Evolutionary conservation across 2,113 vertebrate genomes (phyloP).

Genomic region (Ophthalmotilapia sp.): DNA sequence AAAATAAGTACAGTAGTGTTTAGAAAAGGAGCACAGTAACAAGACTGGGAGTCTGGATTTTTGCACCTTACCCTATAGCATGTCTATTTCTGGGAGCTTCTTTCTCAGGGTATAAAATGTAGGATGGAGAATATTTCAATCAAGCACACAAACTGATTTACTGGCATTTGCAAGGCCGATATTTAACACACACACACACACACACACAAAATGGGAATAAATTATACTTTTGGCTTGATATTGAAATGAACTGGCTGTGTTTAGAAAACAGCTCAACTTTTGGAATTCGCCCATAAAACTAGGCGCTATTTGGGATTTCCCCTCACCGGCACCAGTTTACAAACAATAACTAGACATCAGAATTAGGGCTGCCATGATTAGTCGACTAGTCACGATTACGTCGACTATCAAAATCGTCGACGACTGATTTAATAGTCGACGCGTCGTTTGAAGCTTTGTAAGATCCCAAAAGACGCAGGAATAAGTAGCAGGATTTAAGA

Average conservation of each 20-base stretch:
- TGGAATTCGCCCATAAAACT: background rate
- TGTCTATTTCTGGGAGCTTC: background rate
- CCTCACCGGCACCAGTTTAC: background rate
- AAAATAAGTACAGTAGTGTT: background rate
- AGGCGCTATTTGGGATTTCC: background rate
- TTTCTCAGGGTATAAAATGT: background rate
- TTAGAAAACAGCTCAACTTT: background rate
- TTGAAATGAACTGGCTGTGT: background rate
- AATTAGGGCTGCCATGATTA: background rate
- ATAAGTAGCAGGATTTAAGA: too few species aligned
- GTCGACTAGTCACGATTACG: too few species aligned
- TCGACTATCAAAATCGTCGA: too few species aligned
- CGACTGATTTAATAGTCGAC: too few species aligned
- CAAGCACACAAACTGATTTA: background rate
- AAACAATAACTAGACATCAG: background rate
- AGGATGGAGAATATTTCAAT: background rate
- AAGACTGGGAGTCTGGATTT: background rate
- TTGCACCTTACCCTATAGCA: background rate
- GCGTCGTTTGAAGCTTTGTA: too few species aligned
- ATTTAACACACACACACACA: background rate
- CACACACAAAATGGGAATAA: background rate
- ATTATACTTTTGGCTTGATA: background rate
- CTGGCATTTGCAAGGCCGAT: background rate
- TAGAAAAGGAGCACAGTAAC: background rate
- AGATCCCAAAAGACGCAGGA: too few species aligned